Base-by-base conservation (phyloP, 2,888 invertebrate species). In the Toxonevra muliebris region DNA sequence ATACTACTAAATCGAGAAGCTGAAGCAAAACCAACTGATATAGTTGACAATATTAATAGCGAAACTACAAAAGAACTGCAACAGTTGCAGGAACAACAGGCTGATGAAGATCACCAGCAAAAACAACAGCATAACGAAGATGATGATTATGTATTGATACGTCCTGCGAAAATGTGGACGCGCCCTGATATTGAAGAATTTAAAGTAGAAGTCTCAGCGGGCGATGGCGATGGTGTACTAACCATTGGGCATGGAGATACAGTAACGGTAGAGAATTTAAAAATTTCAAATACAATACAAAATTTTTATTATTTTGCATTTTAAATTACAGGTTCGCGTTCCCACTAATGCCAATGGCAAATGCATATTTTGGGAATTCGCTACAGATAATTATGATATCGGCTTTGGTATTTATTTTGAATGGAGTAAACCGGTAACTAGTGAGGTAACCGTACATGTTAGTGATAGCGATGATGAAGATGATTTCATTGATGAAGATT, bases 321-420 rank as follows among this genome's bases (percentile, higher is more conserved):
- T 53, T 54, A 66, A 50, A 67, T 57, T 63, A 20, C 41, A 85
- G 91, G 90, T 92, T 3, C 88, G 98, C 50, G 98, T 99, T 64
- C 99, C 99, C 10, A 99, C 99, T 0, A 96, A 97, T 82, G 91
- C 93, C 73, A 93, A 95, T 77, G 98, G 98, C 0, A 90, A 93
- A 1, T 93, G 95, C 78, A 87, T 99, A 50, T 98, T 97, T 86
- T 99, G 98, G 98, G 99, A 99, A 87, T 99, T 99, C 85, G 97
- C 98, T 13, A 98, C 99, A 0, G 99, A 99, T 84, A 91, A 92
- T 82, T 99, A 97, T 81, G 99, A 99, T 84, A 94, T 99, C 78
- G 96, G 93, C 71, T 99, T 99, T 86, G 99, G 99, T 1, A 90
- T 99, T 60, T 97, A 94, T 85, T 99, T 99, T 84, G 99, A 99